Evolutionary conservation across 2,797 vertebrate species (phyloP), one percentile per base, ranked within the genome.

Genomic region (Urosaurus nigricauda): DNA sequence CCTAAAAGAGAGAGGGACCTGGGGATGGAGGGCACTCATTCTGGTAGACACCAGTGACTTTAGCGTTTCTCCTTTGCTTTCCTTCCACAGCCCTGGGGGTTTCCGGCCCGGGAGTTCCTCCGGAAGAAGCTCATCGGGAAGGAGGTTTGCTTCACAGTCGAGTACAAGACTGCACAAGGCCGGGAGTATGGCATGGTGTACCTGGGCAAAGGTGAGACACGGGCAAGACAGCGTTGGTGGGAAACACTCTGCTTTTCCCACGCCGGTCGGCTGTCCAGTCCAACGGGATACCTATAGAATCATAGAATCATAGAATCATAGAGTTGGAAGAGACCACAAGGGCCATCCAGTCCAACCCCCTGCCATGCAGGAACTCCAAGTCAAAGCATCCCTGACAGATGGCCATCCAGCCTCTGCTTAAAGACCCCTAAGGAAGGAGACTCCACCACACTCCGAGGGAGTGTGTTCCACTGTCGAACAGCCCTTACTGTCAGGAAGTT

Each of bases 91-190:
- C 98, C 99, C 0, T 99, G 98, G 98, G 98, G 98, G 14, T 99
- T 99, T 96, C 98, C 98, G 63, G 99, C 98, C 75, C 98, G 98
- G 19, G 99, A 99, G 91, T 99, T 98, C 94, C 97, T 99, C 93
- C 96, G 99, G 40, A 99, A 99, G 97, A 99, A 99, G 95, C 96
- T 99, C 80, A 99, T 99, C 11, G 99, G 99, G 68, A 99, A 99
- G 97, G 99, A 99, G 95, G 98, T 99, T 26, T 99, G 98, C 96
- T 99, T 99, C 94, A 99, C 98, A 0, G 98, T 99, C 94, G 99
- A 99, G 95, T 98, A 98, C 96, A 99, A 98, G 97, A 98, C 98
- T 0, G 95, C 96, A 0, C 96, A 98, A 93, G 98, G 98, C 85
- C 97, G 99, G 35, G 99, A 99, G 95, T 99, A 99, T 0, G 98